Evolutionary conservation across 2,888 invertebrate species (phyloP).

Genomic region (Seira musarum): DNA sequence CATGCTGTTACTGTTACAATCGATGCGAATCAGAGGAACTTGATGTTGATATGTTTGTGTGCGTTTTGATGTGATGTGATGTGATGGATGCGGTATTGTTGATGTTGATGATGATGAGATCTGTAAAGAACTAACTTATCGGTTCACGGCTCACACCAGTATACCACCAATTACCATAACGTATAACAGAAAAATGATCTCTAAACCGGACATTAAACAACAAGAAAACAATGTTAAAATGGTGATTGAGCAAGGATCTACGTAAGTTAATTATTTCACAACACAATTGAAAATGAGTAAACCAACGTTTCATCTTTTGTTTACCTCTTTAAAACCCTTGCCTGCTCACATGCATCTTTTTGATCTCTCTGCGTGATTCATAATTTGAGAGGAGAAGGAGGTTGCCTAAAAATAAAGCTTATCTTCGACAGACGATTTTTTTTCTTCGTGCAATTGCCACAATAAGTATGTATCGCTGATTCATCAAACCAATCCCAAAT

Average conservation of each 20-base stretch:
- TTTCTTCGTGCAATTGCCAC: not conserved
- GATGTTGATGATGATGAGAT: slow-evolving; percentile 9
- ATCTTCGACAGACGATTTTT: slow-evolving; percentile 2
- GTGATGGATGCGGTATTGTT: not conserved
- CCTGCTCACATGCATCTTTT: too few species aligned
- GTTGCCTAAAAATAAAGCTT: not conserved
- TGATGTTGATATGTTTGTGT: not conserved
- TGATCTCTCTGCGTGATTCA: slow-evolving; percentile 16
- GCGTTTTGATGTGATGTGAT: not conserved
- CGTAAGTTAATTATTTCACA: slow-evolving; percentile 15
- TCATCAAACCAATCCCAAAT: not conserved
- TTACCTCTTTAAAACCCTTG: too few species aligned
- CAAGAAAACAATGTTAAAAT: slow-evolving; percentile 14
- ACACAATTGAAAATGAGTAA: not conserved
- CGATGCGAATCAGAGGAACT: not conserved
- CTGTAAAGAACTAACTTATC: slow-evolving; percentile 6
- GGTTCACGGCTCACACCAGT: slow-evolving; percentile 7
- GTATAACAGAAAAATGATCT: not conserved
- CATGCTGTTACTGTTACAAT: slow-evolving; percentile 14
- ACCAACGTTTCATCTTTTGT: slow-evolving; percentile 16
- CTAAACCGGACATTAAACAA: slow-evolving; percentile 16
- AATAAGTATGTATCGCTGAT: not conserved
- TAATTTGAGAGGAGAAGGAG: not conserved
- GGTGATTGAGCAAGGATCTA: slow-evolving; percentile 2
- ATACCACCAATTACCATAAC: too few species aligned